Base-by-base conservation (phyloP, 2,113 vertebrate genomes). In the Stegastes partitus region DNA sequence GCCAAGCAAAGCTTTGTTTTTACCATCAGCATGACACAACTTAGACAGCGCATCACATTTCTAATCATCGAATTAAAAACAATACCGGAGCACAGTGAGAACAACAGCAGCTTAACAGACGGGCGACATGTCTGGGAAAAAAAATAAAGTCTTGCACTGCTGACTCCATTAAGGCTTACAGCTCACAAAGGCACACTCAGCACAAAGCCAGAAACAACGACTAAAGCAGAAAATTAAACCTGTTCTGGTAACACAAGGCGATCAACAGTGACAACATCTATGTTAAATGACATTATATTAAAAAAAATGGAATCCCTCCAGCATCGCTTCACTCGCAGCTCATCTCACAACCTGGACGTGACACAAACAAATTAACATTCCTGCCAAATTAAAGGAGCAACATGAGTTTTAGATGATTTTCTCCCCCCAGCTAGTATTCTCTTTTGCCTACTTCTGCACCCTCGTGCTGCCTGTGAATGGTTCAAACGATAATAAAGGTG, bases 101-200 rank as follows among this genome's bases (percentile, higher is more conserved):
- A 50, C 55, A 10, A 15, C 1, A n/a, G 45, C 47, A 69, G 59
- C 74, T 62, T 2, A n/a, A 63, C 66, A 49, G 44, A 44, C 57
- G 44, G 34, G 55, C 23, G 66, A 77, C 73, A 68, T 5, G 3
- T 74, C 69, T 31, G 15, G 22, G 10, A 57, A 51, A 22, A 16
- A 15, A 15, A 45, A 18, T 4, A 25, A 39, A 51, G 18, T 74
- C 55, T 39, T 44, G 73, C 72, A 28, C 26, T 9, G 59, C 34
- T 55, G 56, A 23, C 66, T 78, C 70, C 66, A 68, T 82, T 49
- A 79, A 5, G 42, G 47, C 42, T 47, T 25, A 37, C 44, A 26
- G 63, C 78, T 39, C 71, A 57, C 58, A 34, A 23, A 76, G 9
- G 31, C 67, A 11, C 58, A 65, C 54, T 86, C 81, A 69, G 83